phyloP scores from a whole-genome alignment of 2,888 invertebrate species.

The Pristionchus arcanus region DNA sequence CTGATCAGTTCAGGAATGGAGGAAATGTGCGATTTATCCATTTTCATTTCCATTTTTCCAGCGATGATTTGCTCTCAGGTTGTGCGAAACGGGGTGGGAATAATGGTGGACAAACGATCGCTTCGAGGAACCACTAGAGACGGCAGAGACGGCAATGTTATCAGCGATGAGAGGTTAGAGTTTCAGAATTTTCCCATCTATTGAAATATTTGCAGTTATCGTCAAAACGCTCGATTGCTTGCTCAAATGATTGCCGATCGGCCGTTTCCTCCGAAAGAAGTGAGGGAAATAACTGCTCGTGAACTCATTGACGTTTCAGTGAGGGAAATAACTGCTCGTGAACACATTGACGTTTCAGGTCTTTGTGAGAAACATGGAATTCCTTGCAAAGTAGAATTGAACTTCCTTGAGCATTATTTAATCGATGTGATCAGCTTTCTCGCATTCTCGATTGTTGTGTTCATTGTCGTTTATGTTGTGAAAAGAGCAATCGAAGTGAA shows the following conservation, averaged over 20 bases:
- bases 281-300: background rate
- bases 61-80: background rate
- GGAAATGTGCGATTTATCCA: too few relatives aligned
- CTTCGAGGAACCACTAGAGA: background rate
- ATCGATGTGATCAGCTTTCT: background rate
- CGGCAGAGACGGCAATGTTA: background rate
- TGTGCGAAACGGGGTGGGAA: background rate
- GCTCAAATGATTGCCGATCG: background rate
- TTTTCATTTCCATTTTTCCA: background rate
- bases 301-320: too few relatives aligned
- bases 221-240: background rate
- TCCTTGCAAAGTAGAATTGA: conserved; percentile 6
- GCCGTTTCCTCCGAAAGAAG: conserved; percentile 1
- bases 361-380: conserved; percentile 23
- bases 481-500: too few relatives aligned
- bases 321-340: too few relatives aligned
- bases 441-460: background rate
- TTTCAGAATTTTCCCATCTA: too few relatives aligned
- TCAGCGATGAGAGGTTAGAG: background rate
- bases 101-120: background rate
- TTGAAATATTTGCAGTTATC: background rate
- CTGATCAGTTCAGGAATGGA: background rate
- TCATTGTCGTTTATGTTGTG: too few relatives aligned
- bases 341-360: too few relatives aligned
- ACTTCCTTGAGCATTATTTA: background rate